phyloP scores from a whole-genome alignment of 2,113 vertebrate genomes.

The Zingel zingel region DNA sequence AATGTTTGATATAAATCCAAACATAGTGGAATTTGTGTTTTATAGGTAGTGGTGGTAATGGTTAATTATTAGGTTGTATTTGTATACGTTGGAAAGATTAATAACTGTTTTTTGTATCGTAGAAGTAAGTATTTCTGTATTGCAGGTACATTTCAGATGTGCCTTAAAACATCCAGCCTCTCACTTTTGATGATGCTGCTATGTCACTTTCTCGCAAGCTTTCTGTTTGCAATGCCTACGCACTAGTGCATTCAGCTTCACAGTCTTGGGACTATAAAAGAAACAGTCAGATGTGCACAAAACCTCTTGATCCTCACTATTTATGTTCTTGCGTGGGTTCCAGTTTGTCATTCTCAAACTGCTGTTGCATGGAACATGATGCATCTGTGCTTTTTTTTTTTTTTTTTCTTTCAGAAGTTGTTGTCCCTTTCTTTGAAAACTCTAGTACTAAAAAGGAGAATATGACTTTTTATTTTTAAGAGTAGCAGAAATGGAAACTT shows the following conservation, averaged over 20 bases:
- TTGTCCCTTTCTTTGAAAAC: neutral
- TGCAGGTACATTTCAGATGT: neutral
- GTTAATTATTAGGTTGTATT: neutral
- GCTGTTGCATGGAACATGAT: neutral
- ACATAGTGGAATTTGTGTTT: neutral
- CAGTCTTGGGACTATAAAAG: constrained; percentile 18
- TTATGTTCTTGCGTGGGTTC: constrained; percentile 16
- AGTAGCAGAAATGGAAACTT: neutral
- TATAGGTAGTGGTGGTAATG: neutral
- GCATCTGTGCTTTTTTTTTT: neutral
- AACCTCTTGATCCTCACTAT: constrained; percentile 9
- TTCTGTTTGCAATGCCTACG: neutral
- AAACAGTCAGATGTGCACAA: neutral
- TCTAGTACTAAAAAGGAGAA: neutral
- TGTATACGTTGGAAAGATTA: neutral
- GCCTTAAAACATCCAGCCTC: neutral
- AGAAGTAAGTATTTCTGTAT: neutral
- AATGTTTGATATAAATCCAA: neutral
- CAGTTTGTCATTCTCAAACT: neutral
- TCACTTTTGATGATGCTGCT: neutral
- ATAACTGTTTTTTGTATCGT: neutral
- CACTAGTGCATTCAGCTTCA: constrained; percentile 3
- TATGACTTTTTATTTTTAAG: neutral
- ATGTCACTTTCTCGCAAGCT: neutral
- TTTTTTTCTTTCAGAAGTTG: neutral